These are phyloP conservation scores for Lottia gigantea DNA, from an alignment of 2,888 invertebrate species.

Conservation along the genomic window DNA sequence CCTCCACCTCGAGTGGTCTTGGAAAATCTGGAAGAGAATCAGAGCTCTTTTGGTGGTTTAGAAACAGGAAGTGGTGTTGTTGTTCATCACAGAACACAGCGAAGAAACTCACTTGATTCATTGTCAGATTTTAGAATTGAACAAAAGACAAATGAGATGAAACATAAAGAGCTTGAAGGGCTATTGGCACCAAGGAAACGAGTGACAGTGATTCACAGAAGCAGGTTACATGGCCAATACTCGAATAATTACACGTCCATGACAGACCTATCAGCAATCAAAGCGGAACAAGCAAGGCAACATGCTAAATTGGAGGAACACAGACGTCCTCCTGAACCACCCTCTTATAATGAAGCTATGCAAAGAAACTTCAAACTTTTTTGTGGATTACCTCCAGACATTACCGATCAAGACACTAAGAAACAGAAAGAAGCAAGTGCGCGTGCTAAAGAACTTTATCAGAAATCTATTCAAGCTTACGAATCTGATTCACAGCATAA, in stretches of 20 bases:
- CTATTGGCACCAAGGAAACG: too few relatives aligned
- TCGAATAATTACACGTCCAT: too few relatives aligned
- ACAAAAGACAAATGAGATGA: too few relatives aligned
- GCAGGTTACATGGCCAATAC: too few relatives aligned
- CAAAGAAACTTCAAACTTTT: constrained; percentile 49
- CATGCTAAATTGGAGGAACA: too few relatives aligned
- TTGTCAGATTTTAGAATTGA: too few relatives aligned
- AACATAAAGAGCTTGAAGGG: too few relatives aligned
- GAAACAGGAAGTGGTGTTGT: too few relatives aligned
- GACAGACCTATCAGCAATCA: too few relatives aligned
- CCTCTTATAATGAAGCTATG: constrained; percentile 59
- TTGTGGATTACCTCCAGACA: constrained; percentile 40
- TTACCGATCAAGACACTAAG: constrained; percentile 39
- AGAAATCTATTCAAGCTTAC: constrained; percentile 48
- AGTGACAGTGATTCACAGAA: too few relatives aligned
- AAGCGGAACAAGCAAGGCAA: too few relatives aligned
- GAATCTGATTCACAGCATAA: constrained; percentile 32
- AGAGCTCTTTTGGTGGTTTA: too few relatives aligned
- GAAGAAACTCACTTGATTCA: background rate
- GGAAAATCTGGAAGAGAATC: constrained; percentile 33
- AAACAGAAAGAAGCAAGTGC: constrained; percentile 52
- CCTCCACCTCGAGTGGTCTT: constrained; percentile 54
- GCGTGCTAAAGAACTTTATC: constrained; percentile 56
- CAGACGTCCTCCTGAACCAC: constrained; percentile 48
- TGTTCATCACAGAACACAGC: background rate